Percentiles rank a stretch among this genome's conserved stretches.
These are phyloP conservation scores for Drosophila melanosoma DNA, from an alignment of 2,888 invertebrate species.

Conservation along the genomic window DNA sequence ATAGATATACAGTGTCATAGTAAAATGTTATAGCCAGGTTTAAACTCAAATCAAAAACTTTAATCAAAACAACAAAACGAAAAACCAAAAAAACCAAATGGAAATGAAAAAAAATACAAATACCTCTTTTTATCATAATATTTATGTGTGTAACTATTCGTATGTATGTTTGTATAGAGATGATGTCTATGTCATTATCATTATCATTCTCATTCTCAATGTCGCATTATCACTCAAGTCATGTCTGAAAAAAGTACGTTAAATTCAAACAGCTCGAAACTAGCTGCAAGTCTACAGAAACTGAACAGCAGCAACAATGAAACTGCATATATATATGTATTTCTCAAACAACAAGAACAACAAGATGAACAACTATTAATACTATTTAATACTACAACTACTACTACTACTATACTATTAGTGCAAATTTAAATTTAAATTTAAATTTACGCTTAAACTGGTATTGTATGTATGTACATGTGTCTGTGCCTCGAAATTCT, in stretches of 20 bases:
- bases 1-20: slow-evolving; percentile 28
- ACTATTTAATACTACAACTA: slow-evolving; percentile 41
- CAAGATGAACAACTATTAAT: slow-evolving; percentile 30
- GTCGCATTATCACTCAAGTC: slow-evolving; percentile 15
- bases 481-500: not conserved
- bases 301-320: slow-evolving; percentile 17
- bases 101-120: slow-evolving; percentile 11
- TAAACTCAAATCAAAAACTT: slow-evolving; percentile 71
- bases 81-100: not conserved
- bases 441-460: slow-evolving; percentile 39
- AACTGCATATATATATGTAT: slow-evolving; percentile 20
- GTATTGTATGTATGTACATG: slow-evolving; percentile 24
- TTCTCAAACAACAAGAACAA: slow-evolving; percentile 19
- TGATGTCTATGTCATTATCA: slow-evolving; percentile 38
- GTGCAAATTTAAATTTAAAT: slow-evolving; percentile 27
- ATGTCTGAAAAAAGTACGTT: slow-evolving; percentile 76
- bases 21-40: slow-evolving; percentile 35
- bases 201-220: slow-evolving; percentile 33
- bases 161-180: slow-evolving; percentile 43
- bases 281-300: slow-evolving; percentile 18
- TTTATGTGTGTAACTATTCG: slow-evolving; percentile 25
- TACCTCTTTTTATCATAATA: slow-evolving; percentile 39
- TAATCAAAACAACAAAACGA: slow-evolving; percentile 56
- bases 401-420: slow-evolving; percentile 41
- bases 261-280: slow-evolving; percentile 76